Evolutionary conservation across 2,888 invertebrate genomes (phyloP).

Genomic region (Vesta saturnalis): DNA sequence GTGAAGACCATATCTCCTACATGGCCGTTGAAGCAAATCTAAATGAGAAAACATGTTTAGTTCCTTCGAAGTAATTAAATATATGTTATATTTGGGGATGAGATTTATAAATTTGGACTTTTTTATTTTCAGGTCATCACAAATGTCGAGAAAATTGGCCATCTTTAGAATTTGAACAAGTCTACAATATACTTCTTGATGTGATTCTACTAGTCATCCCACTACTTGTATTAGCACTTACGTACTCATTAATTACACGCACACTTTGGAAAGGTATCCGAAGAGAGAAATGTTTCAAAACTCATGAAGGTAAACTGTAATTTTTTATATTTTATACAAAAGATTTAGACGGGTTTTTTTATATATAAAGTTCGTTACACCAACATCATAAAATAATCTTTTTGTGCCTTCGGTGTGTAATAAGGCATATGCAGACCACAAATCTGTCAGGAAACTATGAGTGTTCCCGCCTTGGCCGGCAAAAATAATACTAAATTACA

Average conservation of each 20-base stretch:
- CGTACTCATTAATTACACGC: slow-evolving; percentile 69
- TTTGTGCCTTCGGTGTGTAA: no score
- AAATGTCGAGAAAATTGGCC: slow-evolving; percentile 74
- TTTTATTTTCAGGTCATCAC: slow-evolving; percentile 63
- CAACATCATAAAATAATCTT: no score
- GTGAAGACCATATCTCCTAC: no score
- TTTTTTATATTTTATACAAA: background rate
- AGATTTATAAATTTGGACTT: background rate
- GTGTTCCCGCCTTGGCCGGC: no score
- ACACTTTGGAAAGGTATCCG: slow-evolving; percentile 63
- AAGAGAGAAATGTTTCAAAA: slow-evolving; percentile 53
- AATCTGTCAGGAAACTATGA: no score
- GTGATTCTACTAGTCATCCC: slow-evolving; percentile 73
- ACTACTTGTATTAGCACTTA: slow-evolving; percentile 69
- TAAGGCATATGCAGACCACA: no score
- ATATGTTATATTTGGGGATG: background rate
- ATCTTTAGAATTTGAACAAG: slow-evolving; percentile 64
- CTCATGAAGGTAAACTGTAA: slow-evolving; percentile 47
- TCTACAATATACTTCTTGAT: slow-evolving; percentile 72
- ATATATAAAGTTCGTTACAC: no score
- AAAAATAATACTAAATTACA: no score
- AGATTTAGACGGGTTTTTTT: no score
- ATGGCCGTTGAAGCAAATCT: no score
- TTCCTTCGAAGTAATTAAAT: no score
- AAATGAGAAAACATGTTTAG: no score